Conservation (phyloP, 2,797 vertebrate species). For the Clarias pachynema region DNA sequence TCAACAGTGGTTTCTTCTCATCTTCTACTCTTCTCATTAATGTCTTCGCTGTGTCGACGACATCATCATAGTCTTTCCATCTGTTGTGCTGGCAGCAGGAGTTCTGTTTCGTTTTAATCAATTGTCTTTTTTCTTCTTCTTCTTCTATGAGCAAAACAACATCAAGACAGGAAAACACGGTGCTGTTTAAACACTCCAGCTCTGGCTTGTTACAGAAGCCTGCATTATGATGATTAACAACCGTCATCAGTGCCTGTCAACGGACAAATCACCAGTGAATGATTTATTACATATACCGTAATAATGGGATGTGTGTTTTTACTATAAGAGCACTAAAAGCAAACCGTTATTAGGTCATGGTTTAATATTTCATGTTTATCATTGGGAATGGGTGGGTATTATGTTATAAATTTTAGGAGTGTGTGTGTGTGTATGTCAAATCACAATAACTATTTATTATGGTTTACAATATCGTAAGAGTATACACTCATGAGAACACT, state of each 20-base stretch:
- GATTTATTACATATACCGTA: conserved; percentile 15
- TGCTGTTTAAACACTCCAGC: not conserved
- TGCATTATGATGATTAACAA: conserved; percentile 13
- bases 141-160: conserved; percentile 17
- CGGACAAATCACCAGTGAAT: conserved; percentile 1
- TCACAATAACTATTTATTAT: not conserved
- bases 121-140: not conserved
- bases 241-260: not conserved
- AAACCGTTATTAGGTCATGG: not conserved
- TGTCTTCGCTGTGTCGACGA: conserved; percentile 9
- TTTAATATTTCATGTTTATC: not conserved
- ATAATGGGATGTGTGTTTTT: not conserved
- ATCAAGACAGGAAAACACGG: conserved; percentile 20
- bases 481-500: not conserved
- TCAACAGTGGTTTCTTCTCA: conserved; percentile 17
- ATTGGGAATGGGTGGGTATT: not conserved
- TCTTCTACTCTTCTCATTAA: conserved; percentile 27
- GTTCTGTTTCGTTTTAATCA: conserved; percentile 30
- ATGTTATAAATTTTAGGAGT: not conserved
- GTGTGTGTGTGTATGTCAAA: too few species aligned
- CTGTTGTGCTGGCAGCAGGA: conserved; percentile 38
- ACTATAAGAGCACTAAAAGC: not conserved
- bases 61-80: conserved; percentile 22
- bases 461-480: not conserved
- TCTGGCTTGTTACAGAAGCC: not conserved